Conservation (phyloP, 2,797 vertebrate species). For the Sebastes minor region DNA sequence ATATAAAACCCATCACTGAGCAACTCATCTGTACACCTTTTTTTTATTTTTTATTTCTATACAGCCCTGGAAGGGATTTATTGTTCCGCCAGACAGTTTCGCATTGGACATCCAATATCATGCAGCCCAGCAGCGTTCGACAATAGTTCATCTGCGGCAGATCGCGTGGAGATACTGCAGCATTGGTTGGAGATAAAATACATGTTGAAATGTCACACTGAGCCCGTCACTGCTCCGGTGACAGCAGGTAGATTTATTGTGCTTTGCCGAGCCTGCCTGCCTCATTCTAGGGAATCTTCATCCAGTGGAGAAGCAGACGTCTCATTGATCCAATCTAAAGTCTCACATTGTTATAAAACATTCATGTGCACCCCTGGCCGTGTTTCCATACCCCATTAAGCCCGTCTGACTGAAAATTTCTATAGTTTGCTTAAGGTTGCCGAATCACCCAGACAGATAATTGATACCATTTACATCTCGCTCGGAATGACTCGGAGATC, state of each 20-base stretch:
- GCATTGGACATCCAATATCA: constrained; percentile 15
- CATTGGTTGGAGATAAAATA: constrained; percentile 37
- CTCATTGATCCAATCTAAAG: constrained; percentile 53
- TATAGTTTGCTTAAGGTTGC: constrained; percentile 40
- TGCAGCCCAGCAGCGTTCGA: constrained; percentile 27
- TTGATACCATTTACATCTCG: constrained; percentile 47
- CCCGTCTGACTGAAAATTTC: constrained; percentile 37
- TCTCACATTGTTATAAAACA: constrained; percentile 54
- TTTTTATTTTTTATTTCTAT: constrained; percentile 22
- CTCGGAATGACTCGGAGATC: constrained; percentile 34
- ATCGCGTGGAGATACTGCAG: constrained; percentile 39
- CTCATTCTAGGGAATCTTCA: constrained; percentile 16
- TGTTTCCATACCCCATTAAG: constrained; percentile 34
- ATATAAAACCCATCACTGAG: constrained; percentile 54
- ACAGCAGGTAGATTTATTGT: constrained; percentile 47
- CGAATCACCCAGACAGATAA: constrained; percentile 41
- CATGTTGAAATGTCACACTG: constrained; percentile 61
- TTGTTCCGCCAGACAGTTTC: constrained; percentile 52
- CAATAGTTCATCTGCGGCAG: constrained; percentile 39
- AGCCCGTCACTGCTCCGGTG: constrained; percentile 36
- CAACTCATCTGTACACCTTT: constrained; percentile 53
- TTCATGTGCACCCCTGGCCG: constrained; percentile 10
- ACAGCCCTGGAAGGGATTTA: constrained; percentile 56
- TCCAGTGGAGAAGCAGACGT: constrained; percentile 18
- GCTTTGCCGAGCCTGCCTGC: constrained; percentile 1